Conservation (phyloP, 2,113 vertebrate genomes). For the Mionectes macconnelli region DNA sequence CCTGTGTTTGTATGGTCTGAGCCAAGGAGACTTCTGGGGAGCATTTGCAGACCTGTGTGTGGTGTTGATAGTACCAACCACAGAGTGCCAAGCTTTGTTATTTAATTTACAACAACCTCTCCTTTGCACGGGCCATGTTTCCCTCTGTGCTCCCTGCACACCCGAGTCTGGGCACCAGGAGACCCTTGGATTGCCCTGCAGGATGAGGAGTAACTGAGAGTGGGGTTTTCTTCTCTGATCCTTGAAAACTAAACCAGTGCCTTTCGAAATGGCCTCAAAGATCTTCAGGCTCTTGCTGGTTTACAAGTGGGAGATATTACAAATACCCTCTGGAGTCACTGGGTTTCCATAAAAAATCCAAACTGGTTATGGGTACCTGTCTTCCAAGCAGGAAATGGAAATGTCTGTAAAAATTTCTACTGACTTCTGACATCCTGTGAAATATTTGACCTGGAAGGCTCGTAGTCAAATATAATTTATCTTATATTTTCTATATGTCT, state of each 20-base stretch:
- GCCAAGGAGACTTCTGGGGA: neutral
- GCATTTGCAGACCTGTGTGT: neutral
- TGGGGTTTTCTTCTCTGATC: neutral
- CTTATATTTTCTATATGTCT: neutral
- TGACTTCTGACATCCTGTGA: neutral
- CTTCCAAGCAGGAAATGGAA: neutral
- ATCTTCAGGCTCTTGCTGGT: neutral
- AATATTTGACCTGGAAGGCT: neutral
- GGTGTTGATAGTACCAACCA: neutral
- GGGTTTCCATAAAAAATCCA: neutral
- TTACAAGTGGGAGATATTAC: neutral
- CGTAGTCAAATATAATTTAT: neutral
- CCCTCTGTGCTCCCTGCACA: neutral
- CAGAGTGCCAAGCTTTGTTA: neutral
- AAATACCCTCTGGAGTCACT: neutral
- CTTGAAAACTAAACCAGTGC: neutral
- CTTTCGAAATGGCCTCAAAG: neutral
- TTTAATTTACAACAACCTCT: neutral
- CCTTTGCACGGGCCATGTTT: fast-evolving
- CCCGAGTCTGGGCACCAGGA: neutral
- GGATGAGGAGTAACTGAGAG: neutral
- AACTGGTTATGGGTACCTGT: neutral
- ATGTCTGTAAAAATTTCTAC: neutral
- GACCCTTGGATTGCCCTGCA: neutral
- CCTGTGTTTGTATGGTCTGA: neutral